Conservation (phyloP, 2,113 vertebrate genomes). For the Meleagris gallopavo region DNA sequence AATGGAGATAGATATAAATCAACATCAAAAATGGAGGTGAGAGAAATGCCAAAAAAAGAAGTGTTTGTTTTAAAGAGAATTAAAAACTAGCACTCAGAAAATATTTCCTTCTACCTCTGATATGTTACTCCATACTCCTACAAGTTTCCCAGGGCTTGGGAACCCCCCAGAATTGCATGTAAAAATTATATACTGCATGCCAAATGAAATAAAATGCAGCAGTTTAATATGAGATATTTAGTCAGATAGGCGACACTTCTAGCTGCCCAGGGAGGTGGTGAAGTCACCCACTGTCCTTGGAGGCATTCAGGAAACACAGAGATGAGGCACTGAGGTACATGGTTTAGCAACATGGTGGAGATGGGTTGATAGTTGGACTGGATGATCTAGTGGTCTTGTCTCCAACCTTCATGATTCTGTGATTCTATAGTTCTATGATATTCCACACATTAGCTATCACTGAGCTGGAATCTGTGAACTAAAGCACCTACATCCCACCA, state of each 20-base stretch:
- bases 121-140: background rate
- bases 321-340: too few relatives aligned
- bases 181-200: background rate
- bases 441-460: too few relatives aligned
- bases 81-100: background rate
- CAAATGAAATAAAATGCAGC: background rate
- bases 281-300: too few relatives aligned
- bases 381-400: too few relatives aligned
- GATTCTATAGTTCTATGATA: too few relatives aligned
- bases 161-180: accelerated
- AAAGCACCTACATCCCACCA: too few relatives aligned
- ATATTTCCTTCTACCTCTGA: background rate
- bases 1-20: constrained; percentile 56
- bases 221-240: background rate
- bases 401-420: too few relatives aligned
- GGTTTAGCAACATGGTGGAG: too few relatives aligned
- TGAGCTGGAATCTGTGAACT: background rate
- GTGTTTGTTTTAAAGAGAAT: constrained; percentile 20
- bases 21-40: constrained; percentile 41
- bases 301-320: too few relatives aligned
- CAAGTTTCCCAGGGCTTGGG: background rate
- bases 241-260: background rate
- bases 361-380: too few relatives aligned
- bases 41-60: constrained; percentile 50
- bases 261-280: too few relatives aligned